Evolutionary conservation across 2,113 vertebrate genomes (phyloP).

Genomic region (Ranitomeya imitator): DNA sequence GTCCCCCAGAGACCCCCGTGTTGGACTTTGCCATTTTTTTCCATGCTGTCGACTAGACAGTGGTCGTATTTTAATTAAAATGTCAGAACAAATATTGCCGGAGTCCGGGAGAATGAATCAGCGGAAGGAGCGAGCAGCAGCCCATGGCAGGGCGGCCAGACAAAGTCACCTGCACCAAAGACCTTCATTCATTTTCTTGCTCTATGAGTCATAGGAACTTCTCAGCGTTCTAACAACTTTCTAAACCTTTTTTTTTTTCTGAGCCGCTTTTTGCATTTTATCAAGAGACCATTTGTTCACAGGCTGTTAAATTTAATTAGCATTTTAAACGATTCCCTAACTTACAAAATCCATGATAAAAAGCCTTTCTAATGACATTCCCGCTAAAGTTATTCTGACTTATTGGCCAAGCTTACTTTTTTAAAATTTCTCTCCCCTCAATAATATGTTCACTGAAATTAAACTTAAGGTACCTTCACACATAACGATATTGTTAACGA

Average conservation of each 20-base stretch:
- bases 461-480: too few species aligned
- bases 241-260: constrained; percentile 63
- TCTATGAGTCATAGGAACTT: constrained; percentile 76
- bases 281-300: constrained; percentile 65
- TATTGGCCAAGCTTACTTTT: neutral
- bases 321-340: constrained; percentile 60
- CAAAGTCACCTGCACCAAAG: constrained; percentile 83
- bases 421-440: neutral
- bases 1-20: neutral
- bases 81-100: constrained; percentile 91
- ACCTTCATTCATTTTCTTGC: constrained; percentile 80
- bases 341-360: constrained; percentile 47
- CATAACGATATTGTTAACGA: too few species aligned
- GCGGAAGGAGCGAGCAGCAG: constrained; percentile 85
- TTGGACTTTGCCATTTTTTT: neutral
- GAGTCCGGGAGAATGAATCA: constrained; percentile 89
- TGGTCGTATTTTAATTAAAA: constrained; percentile 94
- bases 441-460: neutral
- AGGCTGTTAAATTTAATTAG: constrained; percentile 67
- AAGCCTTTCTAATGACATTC: constrained; percentile 18
- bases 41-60: constrained; percentile 85
- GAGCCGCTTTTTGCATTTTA: constrained; percentile 66
- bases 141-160: constrained; percentile 87
- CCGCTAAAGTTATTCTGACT: constrained; percentile 11
- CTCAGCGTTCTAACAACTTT: constrained; percentile 70